Percentiles rank a stretch among this genome's conserved stretches.
These are phyloP conservation scores for Malurus elegans DNA, from an alignment of 2,113 vertebrate genomes.

Conservation along the genomic window DNA sequence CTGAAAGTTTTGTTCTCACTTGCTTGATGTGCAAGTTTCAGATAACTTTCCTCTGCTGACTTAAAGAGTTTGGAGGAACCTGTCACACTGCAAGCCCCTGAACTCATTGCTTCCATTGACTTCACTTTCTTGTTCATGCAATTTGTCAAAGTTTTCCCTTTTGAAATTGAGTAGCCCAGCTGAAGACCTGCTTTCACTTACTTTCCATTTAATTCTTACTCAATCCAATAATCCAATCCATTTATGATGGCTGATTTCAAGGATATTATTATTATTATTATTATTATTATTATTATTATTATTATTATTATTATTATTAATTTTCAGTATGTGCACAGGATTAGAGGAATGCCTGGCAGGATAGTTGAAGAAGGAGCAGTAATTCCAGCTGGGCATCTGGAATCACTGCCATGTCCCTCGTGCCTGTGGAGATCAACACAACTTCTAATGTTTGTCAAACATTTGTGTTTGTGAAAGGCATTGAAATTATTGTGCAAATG, in stretches of 20 bases:
- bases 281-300: not conserved
- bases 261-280: not conserved
- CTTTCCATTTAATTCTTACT: not conserved
- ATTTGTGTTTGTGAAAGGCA: not conserved
- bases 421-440: not conserved
- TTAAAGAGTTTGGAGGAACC: conserved; percentile 42
- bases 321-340: not conserved
- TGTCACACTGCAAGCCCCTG: not conserved
- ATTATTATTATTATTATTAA: not conserved
- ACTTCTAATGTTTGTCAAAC: not conserved
- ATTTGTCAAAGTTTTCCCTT: conserved; percentile 26
- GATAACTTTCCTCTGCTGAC: conserved; percentile 51
- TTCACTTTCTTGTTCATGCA: conserved; percentile 3
- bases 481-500: not conserved
- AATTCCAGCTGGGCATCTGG: not conserved
- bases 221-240: not conserved
- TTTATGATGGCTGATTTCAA: not conserved
- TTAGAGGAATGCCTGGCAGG: not conserved
- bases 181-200: not conserved
- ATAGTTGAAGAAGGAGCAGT: not conserved
- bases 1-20: conserved; percentile 42
- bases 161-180: not conserved
- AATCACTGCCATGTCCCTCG: not conserved
- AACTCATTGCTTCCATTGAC: conserved; percentile 24
- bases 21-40: conserved; percentile 54